Percentiles rank a stretch among this genome's conserved stretches.
Evolutionary conservation across 2,797 vertebrate genomes (phyloP).

Genomic region (Chanos chanos): DNA sequence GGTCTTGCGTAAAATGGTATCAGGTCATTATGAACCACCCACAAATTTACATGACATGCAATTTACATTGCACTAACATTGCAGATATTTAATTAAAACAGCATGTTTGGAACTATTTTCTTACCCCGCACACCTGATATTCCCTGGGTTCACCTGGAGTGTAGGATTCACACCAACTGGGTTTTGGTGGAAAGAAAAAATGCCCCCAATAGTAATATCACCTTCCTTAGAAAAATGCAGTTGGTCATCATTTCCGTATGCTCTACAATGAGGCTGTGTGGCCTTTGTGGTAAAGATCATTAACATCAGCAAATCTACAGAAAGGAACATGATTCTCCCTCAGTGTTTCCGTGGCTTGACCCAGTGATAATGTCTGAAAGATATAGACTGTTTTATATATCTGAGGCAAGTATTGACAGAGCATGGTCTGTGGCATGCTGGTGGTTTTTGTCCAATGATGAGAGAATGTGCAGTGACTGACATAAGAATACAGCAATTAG

Average conservation of each 20-base stretch:
- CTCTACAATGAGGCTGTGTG: conserved; percentile 54
- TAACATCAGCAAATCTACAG: conserved; percentile 52
- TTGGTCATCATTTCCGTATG: conserved; percentile 64
- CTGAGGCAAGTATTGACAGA: not conserved
- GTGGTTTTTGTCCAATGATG: conserved; percentile 26
- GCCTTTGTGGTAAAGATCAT: conserved; percentile 49
- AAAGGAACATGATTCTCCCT: conserved; percentile 55
- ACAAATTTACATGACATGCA: too few species aligned
- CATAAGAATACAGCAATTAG: conserved; percentile 6
- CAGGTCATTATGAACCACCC: too few species aligned
- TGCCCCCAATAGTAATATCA: conserved; percentile 71
- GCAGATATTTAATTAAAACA: too few species aligned
- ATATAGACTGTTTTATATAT: conserved; percentile 47
- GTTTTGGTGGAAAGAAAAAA: conserved; percentile 76
- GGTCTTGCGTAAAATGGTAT: too few species aligned
- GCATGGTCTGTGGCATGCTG: conserved; percentile 13
- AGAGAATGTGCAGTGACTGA: conserved; percentile 11
- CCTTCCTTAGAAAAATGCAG: conserved; percentile 71
- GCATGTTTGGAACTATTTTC: conserved; percentile 21
- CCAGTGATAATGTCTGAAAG: not conserved
- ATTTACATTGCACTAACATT: too few species aligned
- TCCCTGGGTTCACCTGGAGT: conserved; percentile 61
- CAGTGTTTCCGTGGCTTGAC: conserved; percentile 12
- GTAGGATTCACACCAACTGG: conserved; percentile 58
- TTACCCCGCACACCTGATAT: conserved; percentile 69